Conservation (phyloP, 2,888 invertebrate genomes). For the Cataglyphis livida region DNA sequence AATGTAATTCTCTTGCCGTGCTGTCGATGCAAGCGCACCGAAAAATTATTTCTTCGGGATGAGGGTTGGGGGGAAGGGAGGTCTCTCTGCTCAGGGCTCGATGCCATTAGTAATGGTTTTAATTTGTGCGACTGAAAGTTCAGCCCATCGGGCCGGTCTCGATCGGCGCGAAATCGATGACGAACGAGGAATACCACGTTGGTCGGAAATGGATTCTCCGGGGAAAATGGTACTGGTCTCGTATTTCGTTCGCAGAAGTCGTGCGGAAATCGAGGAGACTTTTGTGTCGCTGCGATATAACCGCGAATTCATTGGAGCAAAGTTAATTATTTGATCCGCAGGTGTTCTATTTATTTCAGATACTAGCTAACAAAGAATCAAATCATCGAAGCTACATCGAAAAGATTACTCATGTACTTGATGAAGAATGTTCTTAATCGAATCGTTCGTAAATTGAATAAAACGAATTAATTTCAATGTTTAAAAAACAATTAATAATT, state of each 20-base stretch:
- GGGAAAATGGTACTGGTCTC: slow-evolving; percentile 26
- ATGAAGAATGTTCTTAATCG: background rate
- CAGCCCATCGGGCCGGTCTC: slow-evolving; percentile 51
- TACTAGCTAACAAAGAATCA: background rate
- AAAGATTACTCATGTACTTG: background rate
- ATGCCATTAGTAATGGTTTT: slow-evolving; percentile 73
- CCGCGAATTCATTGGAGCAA: background rate
- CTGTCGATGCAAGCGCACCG: slow-evolving; percentile 35
- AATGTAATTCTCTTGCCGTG: slow-evolving; percentile 25
- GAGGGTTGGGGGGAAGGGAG: background rate
- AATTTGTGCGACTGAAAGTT: slow-evolving; percentile 68
- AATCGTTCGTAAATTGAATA: background rate
- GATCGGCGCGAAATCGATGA: slow-evolving; percentile 57
- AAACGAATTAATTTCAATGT: background rate
- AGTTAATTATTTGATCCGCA: background rate
- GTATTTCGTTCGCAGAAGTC: slow-evolving; percentile 15
- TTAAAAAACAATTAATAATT: background rate
- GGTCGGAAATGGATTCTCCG: slow-evolving; percentile 52
- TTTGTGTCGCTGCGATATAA: background rate
- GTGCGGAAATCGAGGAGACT: slow-evolving; percentile 13
- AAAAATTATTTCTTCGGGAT: slow-evolving; percentile 40
- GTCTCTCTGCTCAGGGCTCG: slow-evolving; percentile 16
- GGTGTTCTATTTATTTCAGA: slow-evolving; percentile 7
- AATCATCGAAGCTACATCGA: background rate
- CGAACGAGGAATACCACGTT: slow-evolving; percentile 33